phyloP scores from a whole-genome alignment of 2,888 invertebrate species.

The Serripes groenlandicus region DNA sequence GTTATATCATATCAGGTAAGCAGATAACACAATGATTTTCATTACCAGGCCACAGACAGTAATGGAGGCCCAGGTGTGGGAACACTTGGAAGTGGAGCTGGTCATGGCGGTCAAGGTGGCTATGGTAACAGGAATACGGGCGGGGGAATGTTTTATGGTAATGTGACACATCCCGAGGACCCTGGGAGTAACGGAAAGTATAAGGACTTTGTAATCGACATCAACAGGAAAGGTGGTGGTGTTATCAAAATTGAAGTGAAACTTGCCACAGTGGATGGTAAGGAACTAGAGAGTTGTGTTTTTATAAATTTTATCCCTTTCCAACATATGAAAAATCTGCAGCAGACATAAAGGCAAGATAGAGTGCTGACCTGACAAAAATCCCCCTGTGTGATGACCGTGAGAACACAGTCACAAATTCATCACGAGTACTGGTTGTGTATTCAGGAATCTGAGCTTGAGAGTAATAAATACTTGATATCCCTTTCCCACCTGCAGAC shows the following conservation, averaged over 20 bases:
- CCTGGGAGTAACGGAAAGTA: slow-evolving; percentile 72
- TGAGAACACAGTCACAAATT: too few species aligned
- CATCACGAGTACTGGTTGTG: too few species aligned
- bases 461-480: too few species aligned
- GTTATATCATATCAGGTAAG: too few species aligned
- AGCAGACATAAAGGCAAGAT: too few species aligned
- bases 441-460: too few species aligned
- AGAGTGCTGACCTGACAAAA: too few species aligned
- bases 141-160: slow-evolving; percentile 72
- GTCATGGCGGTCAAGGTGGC: slow-evolving; percentile 78
- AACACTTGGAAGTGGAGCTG: slow-evolving; percentile 72
- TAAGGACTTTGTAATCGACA: slow-evolving; percentile 27
- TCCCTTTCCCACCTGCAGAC: too few species aligned
- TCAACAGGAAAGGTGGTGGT: slow-evolving; percentile 68
- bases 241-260: slow-evolving; percentile 67
- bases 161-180: slow-evolving; percentile 57
- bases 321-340: too few species aligned
- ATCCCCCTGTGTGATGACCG: too few species aligned
- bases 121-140: slow-evolving; percentile 28
- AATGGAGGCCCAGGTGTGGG: slow-evolving; percentile 69
- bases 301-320: neutral
- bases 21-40: too few species aligned
- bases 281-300: neutral
- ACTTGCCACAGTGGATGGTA: slow-evolving; percentile 72
- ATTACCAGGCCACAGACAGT: slow-evolving; percentile 61